phyloP scores from a whole-genome alignment of 1,140 invertebrate species.

The Drosophila rhopaloa region DNA sequence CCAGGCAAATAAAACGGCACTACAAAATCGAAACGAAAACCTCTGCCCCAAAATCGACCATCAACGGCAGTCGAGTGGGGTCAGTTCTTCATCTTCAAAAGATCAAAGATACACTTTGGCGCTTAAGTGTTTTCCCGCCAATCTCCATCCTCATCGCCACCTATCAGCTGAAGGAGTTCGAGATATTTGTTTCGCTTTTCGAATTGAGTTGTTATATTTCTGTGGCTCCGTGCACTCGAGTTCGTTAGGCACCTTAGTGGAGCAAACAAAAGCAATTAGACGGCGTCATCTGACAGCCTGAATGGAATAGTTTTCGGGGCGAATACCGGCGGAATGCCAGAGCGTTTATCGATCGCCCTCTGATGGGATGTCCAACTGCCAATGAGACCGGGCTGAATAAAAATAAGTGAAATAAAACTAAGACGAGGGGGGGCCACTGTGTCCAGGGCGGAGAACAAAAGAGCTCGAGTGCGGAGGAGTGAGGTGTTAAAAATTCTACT shows the following conservation, averaged over 20 bases:
- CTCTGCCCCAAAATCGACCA: conserved; percentile 41
- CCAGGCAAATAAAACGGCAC: conserved; percentile 2
- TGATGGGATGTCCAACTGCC: conserved; percentile 64
- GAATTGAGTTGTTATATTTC: conserved; percentile 79
- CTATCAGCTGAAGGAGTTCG: conserved; percentile 43
- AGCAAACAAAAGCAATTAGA: conserved; percentile 82
- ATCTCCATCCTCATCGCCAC: conserved; percentile 19
- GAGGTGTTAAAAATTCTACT: conserved; percentile 81
- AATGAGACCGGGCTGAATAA: conserved; percentile 49
- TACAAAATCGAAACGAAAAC: conserved; percentile 8
- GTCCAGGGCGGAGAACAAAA: conserved; percentile 55
- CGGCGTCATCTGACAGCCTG: conserved; percentile 73
- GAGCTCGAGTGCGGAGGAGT: conserved; percentile 63
- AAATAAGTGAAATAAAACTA: conserved; percentile 8
- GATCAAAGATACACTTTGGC: conserved; percentile 79
- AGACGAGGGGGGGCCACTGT: conserved; percentile 58
- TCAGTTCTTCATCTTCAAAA: conserved; percentile 64
- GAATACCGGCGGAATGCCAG: conserved; percentile 47
- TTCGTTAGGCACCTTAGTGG: conserved; percentile 79
- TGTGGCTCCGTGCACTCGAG: conserved; percentile 45
- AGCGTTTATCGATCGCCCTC: conserved; percentile 67
- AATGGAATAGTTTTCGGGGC: conserved; percentile 67
- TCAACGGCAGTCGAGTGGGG: conserved; percentile 70
- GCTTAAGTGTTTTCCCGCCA: conserved; percentile 71
- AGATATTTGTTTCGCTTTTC: conserved; percentile 52